Conservation (phyloP, 2,113 vertebrate genomes). For the Nothocercus julius region DNA sequence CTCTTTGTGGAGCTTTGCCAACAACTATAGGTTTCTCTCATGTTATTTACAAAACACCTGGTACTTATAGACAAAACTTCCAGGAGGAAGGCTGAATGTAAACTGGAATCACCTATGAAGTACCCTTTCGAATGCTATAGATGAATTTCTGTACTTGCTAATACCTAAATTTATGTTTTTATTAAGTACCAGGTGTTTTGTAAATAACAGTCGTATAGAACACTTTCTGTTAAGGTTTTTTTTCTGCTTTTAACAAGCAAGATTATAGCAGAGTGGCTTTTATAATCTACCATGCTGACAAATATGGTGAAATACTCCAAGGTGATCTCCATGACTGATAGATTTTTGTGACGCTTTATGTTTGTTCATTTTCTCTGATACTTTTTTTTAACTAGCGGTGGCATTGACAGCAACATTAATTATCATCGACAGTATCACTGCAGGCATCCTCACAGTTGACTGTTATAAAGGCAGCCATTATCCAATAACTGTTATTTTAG, state of each 20-base stretch:
- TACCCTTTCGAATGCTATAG: too few species aligned
- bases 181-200: background rate
- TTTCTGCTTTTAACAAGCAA: background rate
- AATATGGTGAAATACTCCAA: constrained; percentile 7
- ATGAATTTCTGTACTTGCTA: too few species aligned
- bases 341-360: background rate
- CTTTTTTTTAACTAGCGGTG: background rate
- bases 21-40: background rate
- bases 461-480: background rate
- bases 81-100: too few species aligned
- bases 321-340: background rate
- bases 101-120: too few species aligned
- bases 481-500: background rate
- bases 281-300: background rate
- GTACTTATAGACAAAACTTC: too few species aligned
- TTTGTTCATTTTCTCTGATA: background rate
- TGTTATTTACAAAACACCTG: background rate
- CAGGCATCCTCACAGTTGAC: constrained; percentile 19
- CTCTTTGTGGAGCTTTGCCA: background rate
- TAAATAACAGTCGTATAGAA: background rate
- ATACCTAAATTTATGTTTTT: too few species aligned
- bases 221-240: background rate
- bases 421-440: constrained; percentile 38
- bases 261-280: background rate
- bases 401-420: constrained; percentile 16